A percentile compares a stretch with the other conserved stretches of the same genome.
Conservation (phyloP, 2,888 invertebrate genomes). For the Acanthosepion pharaonis region DNA sequence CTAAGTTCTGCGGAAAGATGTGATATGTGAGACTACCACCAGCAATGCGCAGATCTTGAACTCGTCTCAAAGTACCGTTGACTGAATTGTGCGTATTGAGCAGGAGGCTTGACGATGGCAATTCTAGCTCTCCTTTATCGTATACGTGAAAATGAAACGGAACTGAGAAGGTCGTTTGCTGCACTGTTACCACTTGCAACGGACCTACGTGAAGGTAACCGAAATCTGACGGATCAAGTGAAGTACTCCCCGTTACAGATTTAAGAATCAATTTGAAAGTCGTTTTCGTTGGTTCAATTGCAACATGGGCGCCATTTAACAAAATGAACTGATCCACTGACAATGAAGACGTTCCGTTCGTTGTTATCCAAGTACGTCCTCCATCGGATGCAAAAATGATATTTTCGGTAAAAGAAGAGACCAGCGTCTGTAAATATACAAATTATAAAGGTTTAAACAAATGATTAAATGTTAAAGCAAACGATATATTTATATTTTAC, state of each 20-base stretch:
- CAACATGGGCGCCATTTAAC: conserved; percentile 61
- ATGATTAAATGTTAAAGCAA: no score
- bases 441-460: no score
- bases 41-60: conserved; percentile 54
- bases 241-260: conserved; percentile 55
- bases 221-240: conserved; percentile 52
- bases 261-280: conserved; percentile 51
- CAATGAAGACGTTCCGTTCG: conserved; percentile 49
- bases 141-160: conserved; percentile 58
- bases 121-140: conserved; percentile 52
- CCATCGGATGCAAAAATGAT: conserved; percentile 50
- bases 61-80: conserved; percentile 58
- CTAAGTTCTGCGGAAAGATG: conserved; percentile 51
- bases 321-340: conserved; percentile 58
- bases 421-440: not conserved
- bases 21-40: not conserved
- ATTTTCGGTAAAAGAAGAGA: not conserved
- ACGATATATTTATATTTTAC: no score
- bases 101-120: conserved; percentile 56
- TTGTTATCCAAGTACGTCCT: conserved; percentile 62
- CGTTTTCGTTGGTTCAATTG: conserved; percentile 55
- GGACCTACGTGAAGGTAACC: conserved; percentile 62
- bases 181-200: conserved; percentile 56
- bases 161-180: conserved; percentile 55
- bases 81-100: conserved; percentile 55